Conservation (phyloP, 1,140 invertebrate genomes). For the Phenacoccus solenopsis region DNA sequence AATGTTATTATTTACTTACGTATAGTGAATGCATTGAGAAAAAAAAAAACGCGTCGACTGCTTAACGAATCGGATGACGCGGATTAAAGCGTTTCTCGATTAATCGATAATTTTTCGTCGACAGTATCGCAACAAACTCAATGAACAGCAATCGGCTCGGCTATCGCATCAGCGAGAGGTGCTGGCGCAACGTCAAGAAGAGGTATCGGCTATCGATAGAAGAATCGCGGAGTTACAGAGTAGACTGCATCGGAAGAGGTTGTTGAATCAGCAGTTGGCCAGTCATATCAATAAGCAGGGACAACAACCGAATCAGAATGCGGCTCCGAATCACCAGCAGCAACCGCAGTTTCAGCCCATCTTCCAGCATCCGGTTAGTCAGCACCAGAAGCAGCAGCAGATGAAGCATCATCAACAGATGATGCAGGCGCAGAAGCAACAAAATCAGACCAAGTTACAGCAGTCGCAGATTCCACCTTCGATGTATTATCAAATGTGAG, state of each 20-base stretch:
- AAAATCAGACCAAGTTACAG: not conserved
- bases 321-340: not conserved
- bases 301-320: conserved; percentile 31
- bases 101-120: too few relatives aligned
- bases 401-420: not conserved
- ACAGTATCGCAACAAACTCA: conserved; percentile 89
- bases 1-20: too few relatives aligned
- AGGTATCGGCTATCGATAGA: conserved; percentile 80
- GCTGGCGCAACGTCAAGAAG: conserved; percentile 70
- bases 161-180: conserved; percentile 75
- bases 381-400: conserved; percentile 28
- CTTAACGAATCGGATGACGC: not conserved
- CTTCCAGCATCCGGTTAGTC: conserved; percentile 24
- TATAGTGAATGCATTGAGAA: too few relatives aligned
- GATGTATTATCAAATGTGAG: not conserved
- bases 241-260: conserved; percentile 70
- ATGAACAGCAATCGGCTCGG: conserved; percentile 82
- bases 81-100: not conserved
- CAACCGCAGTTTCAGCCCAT: conserved; percentile 14
- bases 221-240: conserved; percentile 86
- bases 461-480: not conserved
- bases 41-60: too few relatives aligned
- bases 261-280: conserved; percentile 72
- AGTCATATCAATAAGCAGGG: conserved; percentile 48
- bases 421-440: not conserved